Conservation (phyloP, 2,888 invertebrate species). For the Liopterus haemorrhoidalis region DNA sequence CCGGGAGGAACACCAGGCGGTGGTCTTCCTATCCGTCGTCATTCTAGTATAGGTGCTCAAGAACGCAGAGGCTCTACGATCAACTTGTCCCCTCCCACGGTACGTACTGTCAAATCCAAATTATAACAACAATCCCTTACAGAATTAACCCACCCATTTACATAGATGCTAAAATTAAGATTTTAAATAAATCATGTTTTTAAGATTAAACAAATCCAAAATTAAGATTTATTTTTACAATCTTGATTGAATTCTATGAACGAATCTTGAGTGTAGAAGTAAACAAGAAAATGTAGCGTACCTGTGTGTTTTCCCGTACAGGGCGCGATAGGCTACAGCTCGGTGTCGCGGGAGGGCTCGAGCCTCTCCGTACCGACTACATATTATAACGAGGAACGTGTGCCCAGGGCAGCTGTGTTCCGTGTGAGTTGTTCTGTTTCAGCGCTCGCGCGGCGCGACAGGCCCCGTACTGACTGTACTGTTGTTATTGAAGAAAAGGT, state of each 20-base stretch:
- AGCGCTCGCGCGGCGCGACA: conserved; percentile 33
- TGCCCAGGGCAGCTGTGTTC: conserved; percentile 30
- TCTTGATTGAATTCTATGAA: too few relatives aligned
- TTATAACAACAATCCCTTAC: too few relatives aligned
- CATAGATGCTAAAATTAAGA: too few relatives aligned
- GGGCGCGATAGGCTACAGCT: conserved; percentile 48
- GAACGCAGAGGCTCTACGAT: conserved; percentile 78
- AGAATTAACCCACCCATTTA: too few relatives aligned
- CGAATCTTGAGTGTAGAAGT: conserved; percentile 29
- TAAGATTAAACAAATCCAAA: too few relatives aligned
- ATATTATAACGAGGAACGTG: conserved; percentile 49
- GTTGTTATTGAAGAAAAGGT: too few relatives aligned
- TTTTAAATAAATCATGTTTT: too few relatives aligned
- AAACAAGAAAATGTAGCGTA: conserved; percentile 28
- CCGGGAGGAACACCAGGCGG: conserved; percentile 65
- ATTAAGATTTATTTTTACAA: too few relatives aligned
- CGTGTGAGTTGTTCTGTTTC: conserved; percentile 34
- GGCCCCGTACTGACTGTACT: conserved; percentile 30
- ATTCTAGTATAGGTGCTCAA: conserved; percentile 87
- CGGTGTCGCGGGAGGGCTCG: conserved; percentile 59
- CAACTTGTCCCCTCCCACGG: conserved; percentile 83
- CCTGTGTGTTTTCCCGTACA: conserved; percentile 38
- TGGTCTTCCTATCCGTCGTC: conserved; percentile 77
- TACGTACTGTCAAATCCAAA: too few relatives aligned
- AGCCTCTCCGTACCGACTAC: conserved; percentile 78